These are phyloP conservation scores for Chrysopilus asiliformis DNA, from an alignment of 2,888 invertebrate species.

Conservation along the genomic window DNA sequence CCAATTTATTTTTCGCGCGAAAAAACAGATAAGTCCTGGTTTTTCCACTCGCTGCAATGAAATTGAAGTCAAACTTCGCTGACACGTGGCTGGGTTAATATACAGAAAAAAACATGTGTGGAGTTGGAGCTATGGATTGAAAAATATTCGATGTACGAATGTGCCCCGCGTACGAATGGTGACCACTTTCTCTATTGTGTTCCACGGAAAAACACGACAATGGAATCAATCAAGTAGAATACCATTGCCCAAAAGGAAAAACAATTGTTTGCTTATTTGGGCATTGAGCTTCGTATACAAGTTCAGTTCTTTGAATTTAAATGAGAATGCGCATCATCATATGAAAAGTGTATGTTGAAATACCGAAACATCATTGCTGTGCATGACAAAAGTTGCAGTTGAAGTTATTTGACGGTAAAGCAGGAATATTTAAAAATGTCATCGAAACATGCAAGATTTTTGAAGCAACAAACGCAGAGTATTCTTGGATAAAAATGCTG, in stretches of 20 bases:
- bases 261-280: too few species aligned
- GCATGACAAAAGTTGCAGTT: constrained; percentile 14
- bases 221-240: constrained; percentile 14
- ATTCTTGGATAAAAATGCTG: constrained; percentile 6
- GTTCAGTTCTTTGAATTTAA: constrained; percentile 13
- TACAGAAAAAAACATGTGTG: too few species aligned
- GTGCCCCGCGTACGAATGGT: too few species aligned
- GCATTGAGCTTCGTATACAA: constrained; percentile 12
- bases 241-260: constrained; percentile 12
- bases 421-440: constrained; percentile 11
- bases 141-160: too few species aligned
- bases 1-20: too few species aligned
- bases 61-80: too few species aligned
- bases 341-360: constrained; percentile 15
- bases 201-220: constrained; percentile 9
- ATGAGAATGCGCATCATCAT: too few species aligned
- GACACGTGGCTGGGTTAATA: too few species aligned
- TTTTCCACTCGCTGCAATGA: too few species aligned
- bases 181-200: constrained; percentile 12
- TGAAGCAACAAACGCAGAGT: constrained; percentile 13
- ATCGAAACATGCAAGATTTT: constrained; percentile 14
- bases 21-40: too few species aligned
- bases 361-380: constrained; percentile 17
- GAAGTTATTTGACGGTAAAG: constrained; percentile 14
- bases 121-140: too few species aligned